Base-by-base conservation (phyloP, 2,888 invertebrate genomes). In the Alloscopus bannaensis region DNA sequence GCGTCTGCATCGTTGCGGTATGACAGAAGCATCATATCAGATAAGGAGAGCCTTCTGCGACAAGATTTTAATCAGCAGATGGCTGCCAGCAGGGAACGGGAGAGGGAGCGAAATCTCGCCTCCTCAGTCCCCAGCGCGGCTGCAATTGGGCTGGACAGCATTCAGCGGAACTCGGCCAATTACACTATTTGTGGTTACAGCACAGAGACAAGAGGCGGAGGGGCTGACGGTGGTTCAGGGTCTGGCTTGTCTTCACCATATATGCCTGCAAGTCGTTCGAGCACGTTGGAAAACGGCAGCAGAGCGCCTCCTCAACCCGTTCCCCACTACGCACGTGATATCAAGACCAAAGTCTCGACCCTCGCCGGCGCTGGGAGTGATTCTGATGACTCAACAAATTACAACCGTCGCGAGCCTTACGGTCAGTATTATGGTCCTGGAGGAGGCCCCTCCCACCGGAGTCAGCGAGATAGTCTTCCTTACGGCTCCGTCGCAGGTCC, bases 361-460 rank as follows among this genome's bases (percentile, higher is more conserved):
- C 55, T 68, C 0, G 47, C 40, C 22, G 62, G 62, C 55, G 31
- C 36, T 13, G 85, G 85, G 18, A 83, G 83, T 69, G 85, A 86
- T 45, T 85, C 85, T 1, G 85, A 85, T 68, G 85, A 84, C 57
- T 85, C 84, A 6, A 83, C 83, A 40, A 76, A 76, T 42, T 70
- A 88, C 60, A 89, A 89, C 65, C 88, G 89, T 3, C 88, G 52
- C 90, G 91, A 83, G 90, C 91, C 28, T 90, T 91, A 28, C 90
- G 77, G 69, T 31, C 66, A 57, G n/a, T 75, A 75, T 60, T 76
- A 62, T 24, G 62, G 50, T 26, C 47, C 66, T 18, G 62, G 62
- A 18, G 47, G 24, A 18, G 36, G 66, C 55, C 26, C 59, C 11
- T 3, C 42, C 18, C 59, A 69, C 22, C 28, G 66, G 29, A 86